Conservation (phyloP, 2,113 vertebrate species). For the Erinaceus europaeus region DNA sequence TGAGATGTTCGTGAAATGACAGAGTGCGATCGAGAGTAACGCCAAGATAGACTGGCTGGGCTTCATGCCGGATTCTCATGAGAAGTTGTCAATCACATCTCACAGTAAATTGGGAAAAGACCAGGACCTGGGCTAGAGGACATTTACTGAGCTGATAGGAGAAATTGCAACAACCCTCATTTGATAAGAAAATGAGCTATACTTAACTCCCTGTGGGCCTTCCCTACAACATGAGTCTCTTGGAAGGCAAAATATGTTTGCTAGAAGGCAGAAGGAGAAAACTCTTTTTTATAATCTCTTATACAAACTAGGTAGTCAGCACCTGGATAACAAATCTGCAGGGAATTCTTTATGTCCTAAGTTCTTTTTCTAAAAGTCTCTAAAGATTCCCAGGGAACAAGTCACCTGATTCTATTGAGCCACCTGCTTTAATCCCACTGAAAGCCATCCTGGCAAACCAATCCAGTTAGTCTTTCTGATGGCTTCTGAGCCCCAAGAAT, state of each 20-base stretch:
- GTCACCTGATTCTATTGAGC: slow-evolving; percentile 37
- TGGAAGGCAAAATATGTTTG: slow-evolving; percentile 6
- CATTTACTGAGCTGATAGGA: not conserved
- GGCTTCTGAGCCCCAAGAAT: slow-evolving; percentile 64
- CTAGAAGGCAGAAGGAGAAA: slow-evolving; percentile 5
- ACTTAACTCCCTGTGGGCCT: not conserved
- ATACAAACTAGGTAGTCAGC: not conserved
- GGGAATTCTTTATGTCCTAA: slow-evolving; percentile 11
- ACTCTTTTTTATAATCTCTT: slow-evolving; percentile 36
- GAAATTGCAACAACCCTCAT: slow-evolving; percentile 21
- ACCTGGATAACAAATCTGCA: not conserved
- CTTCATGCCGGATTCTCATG: too few species aligned
- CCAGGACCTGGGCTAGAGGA: not conserved
- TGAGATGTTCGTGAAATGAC: too few species aligned
- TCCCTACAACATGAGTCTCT: slow-evolving; percentile 26
- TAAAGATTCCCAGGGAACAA: not conserved
- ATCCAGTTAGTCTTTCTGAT: not conserved
- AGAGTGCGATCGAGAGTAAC: too few species aligned
- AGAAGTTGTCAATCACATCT: slow-evolving; percentile 34
- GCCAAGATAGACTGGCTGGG: too few species aligned
- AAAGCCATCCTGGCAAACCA: slow-evolving; percentile 39
- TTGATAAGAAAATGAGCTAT: slow-evolving; percentile 22
- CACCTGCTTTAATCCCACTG: slow-evolving; percentile 39
- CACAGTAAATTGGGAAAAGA: slow-evolving; percentile 5
- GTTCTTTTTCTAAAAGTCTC: slow-evolving; percentile 28